phyloP scores from a whole-genome alignment of 2,797 vertebrate genomes.

The Scleropages formosus region DNA sequence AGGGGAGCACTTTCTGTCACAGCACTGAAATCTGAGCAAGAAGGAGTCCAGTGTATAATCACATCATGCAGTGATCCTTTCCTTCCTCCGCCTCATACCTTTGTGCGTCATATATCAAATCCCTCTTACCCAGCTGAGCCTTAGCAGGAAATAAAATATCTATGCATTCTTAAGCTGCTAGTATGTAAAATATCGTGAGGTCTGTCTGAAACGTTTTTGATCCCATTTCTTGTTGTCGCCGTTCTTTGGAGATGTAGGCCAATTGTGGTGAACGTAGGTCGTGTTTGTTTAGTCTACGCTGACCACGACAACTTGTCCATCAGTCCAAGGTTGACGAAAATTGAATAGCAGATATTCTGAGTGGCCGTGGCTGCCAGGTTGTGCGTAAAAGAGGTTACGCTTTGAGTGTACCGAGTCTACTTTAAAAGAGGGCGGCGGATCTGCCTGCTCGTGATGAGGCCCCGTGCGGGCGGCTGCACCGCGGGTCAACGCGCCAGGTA shows the following conservation, averaged over 20 bases:
- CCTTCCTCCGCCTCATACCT: conserved; percentile 6
- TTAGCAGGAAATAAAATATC: not conserved
- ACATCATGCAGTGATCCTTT: conserved; percentile 28
- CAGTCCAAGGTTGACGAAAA: conserved; percentile 18
- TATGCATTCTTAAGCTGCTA: not conserved
- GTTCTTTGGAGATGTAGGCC: not conserved
- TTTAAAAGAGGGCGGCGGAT: not conserved
- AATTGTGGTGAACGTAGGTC: not conserved
- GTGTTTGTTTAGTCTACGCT: conserved; percentile 2
- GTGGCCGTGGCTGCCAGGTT: not conserved
- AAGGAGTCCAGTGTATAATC: conserved; percentile 37
- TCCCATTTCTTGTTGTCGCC: not conserved
- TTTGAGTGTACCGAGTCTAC: not conserved
- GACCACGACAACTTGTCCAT: conserved; percentile 11
- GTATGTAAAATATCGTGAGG: not conserved
- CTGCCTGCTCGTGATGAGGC: not conserved
- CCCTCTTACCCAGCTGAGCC: not conserved
- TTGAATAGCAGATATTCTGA: not conserved
- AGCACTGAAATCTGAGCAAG: conserved; percentile 50
- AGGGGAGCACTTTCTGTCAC: conserved; percentile 51
- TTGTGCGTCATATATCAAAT: not conserved
- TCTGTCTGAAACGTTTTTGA: not conserved
- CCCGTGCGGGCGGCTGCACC: not conserved
- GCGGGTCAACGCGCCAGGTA: conserved; percentile 19
- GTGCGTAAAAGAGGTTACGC: not conserved